Evolutionary conservation across 1,140 invertebrate genomes (phyloP).

Genomic region (Zophobas atratus): DNA sequence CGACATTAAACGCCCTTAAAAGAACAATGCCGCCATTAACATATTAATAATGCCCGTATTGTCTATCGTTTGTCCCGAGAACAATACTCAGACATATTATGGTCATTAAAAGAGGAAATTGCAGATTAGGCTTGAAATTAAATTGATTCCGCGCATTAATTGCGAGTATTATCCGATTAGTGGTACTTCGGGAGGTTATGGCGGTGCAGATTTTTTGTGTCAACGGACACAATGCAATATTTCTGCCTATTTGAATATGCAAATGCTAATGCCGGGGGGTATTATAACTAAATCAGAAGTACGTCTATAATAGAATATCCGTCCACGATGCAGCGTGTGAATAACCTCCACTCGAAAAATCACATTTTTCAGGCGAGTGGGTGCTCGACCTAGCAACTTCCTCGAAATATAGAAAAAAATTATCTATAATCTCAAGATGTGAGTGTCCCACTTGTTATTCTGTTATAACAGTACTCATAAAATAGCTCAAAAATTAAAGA

Average conservation of each 20-base stretch:
- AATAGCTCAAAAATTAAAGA: too few relatives aligned
- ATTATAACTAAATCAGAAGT: slow-evolving; percentile 29
- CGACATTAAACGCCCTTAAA: slow-evolving; percentile 26
- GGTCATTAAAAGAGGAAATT: slow-evolving; percentile 41
- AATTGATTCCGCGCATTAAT: slow-evolving; percentile 37
- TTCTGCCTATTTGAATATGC: slow-evolving; percentile 36
- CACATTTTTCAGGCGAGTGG: too few relatives aligned
- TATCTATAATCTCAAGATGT: too few relatives aligned
- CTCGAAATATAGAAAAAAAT: too few relatives aligned
- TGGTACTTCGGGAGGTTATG: slow-evolving; percentile 8
- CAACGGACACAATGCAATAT: slow-evolving; percentile 26
- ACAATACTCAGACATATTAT: slow-evolving; percentile 43
- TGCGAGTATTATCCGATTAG: slow-evolving; percentile 33
- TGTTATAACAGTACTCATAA: too few relatives aligned
- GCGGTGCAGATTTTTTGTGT: neutral
- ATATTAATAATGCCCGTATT: slow-evolving; percentile 45
- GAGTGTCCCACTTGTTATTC: too few relatives aligned
- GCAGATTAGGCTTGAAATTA: slow-evolving; percentile 36
- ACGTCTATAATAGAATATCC: slow-evolving; percentile 7
- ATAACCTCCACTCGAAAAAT: slow-evolving; percentile 19
- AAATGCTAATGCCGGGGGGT: slow-evolving; percentile 8
- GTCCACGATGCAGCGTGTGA: slow-evolving; percentile 16
- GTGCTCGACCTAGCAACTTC: too few relatives aligned
- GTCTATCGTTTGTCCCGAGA: slow-evolving; percentile 27
- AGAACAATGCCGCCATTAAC: slow-evolving; percentile 46